Conservation (phyloP, 2,888 invertebrate genomes). For the Ennomos quercinarius region DNA sequence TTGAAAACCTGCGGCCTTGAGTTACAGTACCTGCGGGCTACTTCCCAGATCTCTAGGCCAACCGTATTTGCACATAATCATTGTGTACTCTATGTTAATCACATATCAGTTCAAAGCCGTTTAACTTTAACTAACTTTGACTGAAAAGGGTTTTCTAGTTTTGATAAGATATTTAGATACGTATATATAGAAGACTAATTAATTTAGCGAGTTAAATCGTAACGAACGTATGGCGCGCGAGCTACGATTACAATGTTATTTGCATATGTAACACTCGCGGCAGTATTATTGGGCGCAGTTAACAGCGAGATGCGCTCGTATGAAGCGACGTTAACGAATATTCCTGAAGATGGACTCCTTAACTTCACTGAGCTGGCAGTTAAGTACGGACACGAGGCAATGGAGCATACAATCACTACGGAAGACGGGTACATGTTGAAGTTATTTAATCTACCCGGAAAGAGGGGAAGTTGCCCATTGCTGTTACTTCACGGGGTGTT, state of each 20-base stretch:
- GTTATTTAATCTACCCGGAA: constrained; percentile 46
- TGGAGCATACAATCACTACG: constrained; percentile 45
- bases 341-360: constrained; percentile 29
- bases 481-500: constrained; percentile 49
- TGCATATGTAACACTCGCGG: background rate
- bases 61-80: constrained; percentile 1
- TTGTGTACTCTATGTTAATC: constrained; percentile 15
- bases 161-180: constrained; percentile 22
- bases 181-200: constrained; percentile 18
- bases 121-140: constrained; percentile 5
- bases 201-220: constrained; percentile 3
- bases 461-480: constrained; percentile 35
- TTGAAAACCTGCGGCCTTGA: constrained; percentile 14
- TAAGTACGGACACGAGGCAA: constrained; percentile 38
- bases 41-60: constrained; percentile 16
- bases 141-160: constrained; percentile 13
- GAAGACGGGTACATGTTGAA: constrained; percentile 55
- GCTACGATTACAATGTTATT: constrained; percentile 7
- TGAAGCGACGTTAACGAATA: constrained; percentile 13
- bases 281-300: constrained; percentile 3
- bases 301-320: background rate
- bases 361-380: constrained; percentile 41
- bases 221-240: background rate
- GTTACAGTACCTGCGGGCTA: constrained; percentile 13
- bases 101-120: constrained; percentile 17